Base-by-base conservation (phyloP, 2,888 invertebrate species). In the Automeris io region DNA sequence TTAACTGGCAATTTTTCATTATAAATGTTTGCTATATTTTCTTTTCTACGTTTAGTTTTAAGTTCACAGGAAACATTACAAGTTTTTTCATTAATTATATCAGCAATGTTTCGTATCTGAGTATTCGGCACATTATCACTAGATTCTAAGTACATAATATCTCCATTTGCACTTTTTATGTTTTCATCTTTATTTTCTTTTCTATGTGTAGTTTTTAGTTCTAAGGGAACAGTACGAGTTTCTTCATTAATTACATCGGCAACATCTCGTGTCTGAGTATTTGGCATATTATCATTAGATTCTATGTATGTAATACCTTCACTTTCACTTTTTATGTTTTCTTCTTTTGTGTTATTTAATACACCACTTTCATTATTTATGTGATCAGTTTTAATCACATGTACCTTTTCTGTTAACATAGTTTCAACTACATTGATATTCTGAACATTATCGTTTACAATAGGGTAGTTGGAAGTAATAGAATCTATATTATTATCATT, bases 181-280 rank as follows among this genome's bases (percentile, higher is more conserved):
- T 35, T 12, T 9, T 41, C 24, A 35, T 18, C 18, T 7, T 11
- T 43, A n/a, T n/a, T n/a, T n/a, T n/a, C n/a, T n/a, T n/a, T n/a
- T n/a, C n/a, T n/a, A n/a, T n/a, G n/a, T n/a, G n/a, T n/a, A n/a
- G n/a, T n/a, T n/a, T n/a, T n/a, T n/a, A n/a, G n/a, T n/a, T n/a
- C n/a, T n/a, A n/a, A n/a, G n/a, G n/a, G n/a, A n/a, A n/a, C 66
- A 49, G 69, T 76, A 40, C 76, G 70, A 24, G 70, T 57, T 46
- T 78, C 70, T 44, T 70, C 69, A 46, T 57, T 43, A 18, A 81
- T 40, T 38, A 80, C 57, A 46, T 86, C 80, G 37, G 61, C 46
- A 29, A 81, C 40, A 37, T 68, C 59, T 60, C 78, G 72, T 40
- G 86, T 80, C 67, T 83, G 83, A 21, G 83, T 83, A 42, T 67